These are phyloP conservation scores for Peromyscus polionotus DNA, from an alignment of 2,113 vertebrate species.

Conservation along the genomic window DNA sequence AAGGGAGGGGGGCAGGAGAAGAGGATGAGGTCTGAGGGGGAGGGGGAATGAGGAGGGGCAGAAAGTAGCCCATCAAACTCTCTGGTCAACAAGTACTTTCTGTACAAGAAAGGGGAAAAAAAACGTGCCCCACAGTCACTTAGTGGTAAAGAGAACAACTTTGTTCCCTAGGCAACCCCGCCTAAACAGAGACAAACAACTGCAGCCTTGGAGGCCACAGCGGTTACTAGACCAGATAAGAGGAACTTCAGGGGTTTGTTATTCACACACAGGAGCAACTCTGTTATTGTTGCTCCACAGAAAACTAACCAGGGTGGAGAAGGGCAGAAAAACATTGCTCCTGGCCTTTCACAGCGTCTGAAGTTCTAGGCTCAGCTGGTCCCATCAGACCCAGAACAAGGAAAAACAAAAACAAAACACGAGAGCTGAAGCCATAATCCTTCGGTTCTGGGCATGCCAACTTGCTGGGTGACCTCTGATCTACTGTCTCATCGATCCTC, in stretches of 20 bases:
- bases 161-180: constrained; percentile 76
- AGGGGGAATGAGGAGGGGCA: not conserved
- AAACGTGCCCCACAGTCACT: constrained; percentile 56
- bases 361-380: constrained; percentile 2
- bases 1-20: no score
- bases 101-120: constrained; percentile 56
- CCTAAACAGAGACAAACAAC: constrained; percentile 84
- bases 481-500: not conserved
- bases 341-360: not conserved
- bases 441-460: not conserved
- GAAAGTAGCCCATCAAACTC: constrained; percentile 49
- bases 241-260: constrained; percentile 79
- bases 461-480: not conserved
- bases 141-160: constrained; percentile 74
- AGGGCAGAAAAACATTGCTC: constrained; percentile 54
- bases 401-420: not conserved
- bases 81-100: constrained; percentile 59
- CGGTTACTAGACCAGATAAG: constrained; percentile 77
- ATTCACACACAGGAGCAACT: constrained; percentile 60
- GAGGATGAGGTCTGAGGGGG: no score
- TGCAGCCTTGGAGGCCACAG: constrained; percentile 66
- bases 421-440: not conserved
- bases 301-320: constrained; percentile 36
- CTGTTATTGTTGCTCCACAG: constrained; percentile 53
- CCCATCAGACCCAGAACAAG: constrained; percentile 36